Evolutionary conservation across 2,113 vertebrate genomes (phyloP), one percentile per base, ranked within the genome.

Genomic region (Pelecanoides urinatrix): DNA sequence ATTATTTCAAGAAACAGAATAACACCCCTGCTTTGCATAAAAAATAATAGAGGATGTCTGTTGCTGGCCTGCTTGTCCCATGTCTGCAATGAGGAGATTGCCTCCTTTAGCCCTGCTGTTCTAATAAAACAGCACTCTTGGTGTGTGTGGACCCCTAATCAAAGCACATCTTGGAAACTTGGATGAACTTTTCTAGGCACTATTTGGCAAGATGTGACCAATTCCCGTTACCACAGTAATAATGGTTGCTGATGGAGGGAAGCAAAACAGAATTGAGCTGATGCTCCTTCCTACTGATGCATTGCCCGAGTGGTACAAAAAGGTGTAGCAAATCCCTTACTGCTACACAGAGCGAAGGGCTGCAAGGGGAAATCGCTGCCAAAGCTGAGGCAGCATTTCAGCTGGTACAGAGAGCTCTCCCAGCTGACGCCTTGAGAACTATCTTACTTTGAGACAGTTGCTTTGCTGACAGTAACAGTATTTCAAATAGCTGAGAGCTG

Each of bases 401-500:
- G 70, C 30, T 47, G 65, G 56, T 65, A n/a, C 82, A 61, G 82
- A 42, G 76, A 84, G 82, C 74, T 61, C 49, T 73, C 34, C 36
- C 88, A 79, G 92, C 92, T 66, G 58, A 58, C 8, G 7, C 58
- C 88, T 77, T 10, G 53, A 72, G 91, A 40, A 61, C 75, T 61
- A 0, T 18, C 80, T 56, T 50, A 29, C 47, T 67, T 72, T 9
- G 47, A 68, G 68, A 55, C 53, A 18, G 38, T 40, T 40, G 38
- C 63, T 95, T 21, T 83, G 96, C 91, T 96, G 92, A 90, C 86
- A 53, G 50, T 47, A 58, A 34, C 58, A 80, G 45, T 21, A 87
- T 92, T 94, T 55, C 89, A 84, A 71, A 91, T 1, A 86, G 88
- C 92, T 90, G 91, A 90, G 88, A 76, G 92, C 88, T 91, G 80